Conservation (phyloP, 2,797 vertebrate genomes). For the Pristis pectinata region DNA sequence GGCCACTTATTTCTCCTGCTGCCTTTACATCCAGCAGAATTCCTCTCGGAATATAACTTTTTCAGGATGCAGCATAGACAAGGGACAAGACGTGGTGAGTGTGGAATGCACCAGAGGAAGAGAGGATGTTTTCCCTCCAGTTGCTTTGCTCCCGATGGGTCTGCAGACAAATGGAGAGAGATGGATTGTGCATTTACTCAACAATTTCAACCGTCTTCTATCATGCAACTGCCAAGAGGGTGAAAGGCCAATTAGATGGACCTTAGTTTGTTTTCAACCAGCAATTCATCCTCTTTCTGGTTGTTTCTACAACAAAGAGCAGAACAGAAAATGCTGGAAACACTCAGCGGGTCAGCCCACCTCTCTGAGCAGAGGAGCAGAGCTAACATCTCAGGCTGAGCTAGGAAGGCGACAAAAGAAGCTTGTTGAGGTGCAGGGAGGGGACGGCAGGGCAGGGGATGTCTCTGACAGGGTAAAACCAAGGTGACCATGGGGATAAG, state of each 20-base stretch:
- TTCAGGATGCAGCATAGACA: not conserved
- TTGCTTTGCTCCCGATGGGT: not conserved
- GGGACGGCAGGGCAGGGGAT: no score
- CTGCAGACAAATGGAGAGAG: not conserved
- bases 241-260: not conserved
- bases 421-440: no score
- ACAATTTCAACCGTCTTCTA: not conserved
- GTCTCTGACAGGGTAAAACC: no score
- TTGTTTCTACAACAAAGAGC: not conserved
- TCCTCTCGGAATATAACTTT: not conserved
- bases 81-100: not conserved
- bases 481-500: no score
- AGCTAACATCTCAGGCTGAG: no score
- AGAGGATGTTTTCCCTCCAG: not conserved
- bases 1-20: not conserved
- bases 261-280: not conserved
- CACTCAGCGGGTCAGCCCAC: no score
- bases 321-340: no score
- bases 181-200: not conserved
- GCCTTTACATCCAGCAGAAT: not conserved
- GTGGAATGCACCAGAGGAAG: not conserved
- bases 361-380: no score
- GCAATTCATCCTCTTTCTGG: not conserved
- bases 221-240: no score
- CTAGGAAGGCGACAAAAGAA: no score